Base-by-base conservation (phyloP, 2,888 invertebrate genomes). In the Pasiphila rectangulata region DNA sequence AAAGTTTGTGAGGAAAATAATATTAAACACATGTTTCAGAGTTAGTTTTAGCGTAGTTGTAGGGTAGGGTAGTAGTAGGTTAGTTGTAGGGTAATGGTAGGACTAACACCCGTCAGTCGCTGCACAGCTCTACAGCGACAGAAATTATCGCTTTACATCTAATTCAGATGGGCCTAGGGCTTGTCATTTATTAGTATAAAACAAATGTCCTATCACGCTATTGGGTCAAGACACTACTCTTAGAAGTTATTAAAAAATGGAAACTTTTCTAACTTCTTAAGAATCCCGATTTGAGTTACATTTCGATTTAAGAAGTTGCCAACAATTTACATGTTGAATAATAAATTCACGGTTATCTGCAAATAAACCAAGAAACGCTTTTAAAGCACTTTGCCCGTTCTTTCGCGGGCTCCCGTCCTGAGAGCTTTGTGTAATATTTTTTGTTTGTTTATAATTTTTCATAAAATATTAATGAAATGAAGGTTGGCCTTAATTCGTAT, bases 291-390 rank as follows among this genome's bases (percentile, higher is more conserved):
- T 54, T 54, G 56, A 59, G 64, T 66, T 69, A 69, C 67, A 71
- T 79, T 82, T 73, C 74, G 71, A 78, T 82, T 77, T 72, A 69
- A 67, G 68, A 78, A 81, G 69, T 72, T 58, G 57, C 67, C 40
- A 79, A 83, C 77, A 83, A 84, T 83, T 85, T 84, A 80, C 82
- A 83, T 82, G 73, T 71, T 79, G 82, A 83, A 83, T 83, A 76
- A 72, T 67, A 71, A 76, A 72, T 72, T 63, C 66, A 69, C 68
- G 63, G 70, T 67, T 69, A 72, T 72, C 65, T 67, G 66, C 67
- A 76, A 81, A 81, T 78, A 80, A 75, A 84, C 60, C 51, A 34
- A 56, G 30, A 57, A 62, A 62, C 50, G 61, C 58, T 62, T 57
- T 62, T 51, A 60, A 54, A 47, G 54, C 49, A 49, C 48, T n/a